Conservation (phyloP, 2,113 vertebrate species). For the Xiphophorus maculatus region DNA sequence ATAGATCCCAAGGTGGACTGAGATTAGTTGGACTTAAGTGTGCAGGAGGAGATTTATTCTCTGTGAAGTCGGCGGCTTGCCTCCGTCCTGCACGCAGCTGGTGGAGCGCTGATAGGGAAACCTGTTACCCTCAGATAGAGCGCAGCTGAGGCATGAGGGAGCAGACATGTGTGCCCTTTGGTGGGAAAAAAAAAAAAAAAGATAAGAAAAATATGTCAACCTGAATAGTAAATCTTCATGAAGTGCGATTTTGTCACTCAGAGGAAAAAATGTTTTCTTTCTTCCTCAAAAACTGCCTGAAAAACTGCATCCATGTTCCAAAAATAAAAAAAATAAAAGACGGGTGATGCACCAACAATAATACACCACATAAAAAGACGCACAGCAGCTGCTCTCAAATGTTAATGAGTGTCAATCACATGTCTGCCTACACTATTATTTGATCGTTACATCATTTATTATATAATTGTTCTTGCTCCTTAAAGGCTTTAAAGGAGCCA, state of each 20-base stretch:
- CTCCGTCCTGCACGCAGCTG: constrained; percentile 11
- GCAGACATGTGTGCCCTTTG: constrained; percentile 20
- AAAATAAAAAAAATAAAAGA: not conserved
- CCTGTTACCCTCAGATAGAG: constrained; percentile 25
- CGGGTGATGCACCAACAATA: not conserved
- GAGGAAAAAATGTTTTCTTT: constrained; percentile 6
- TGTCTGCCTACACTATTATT: constrained; percentile 32
- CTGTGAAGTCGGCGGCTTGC: constrained; percentile 36
- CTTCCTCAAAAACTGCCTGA: not conserved
- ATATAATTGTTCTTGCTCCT: constrained; percentile 54
- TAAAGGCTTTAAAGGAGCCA: constrained; percentile 30
- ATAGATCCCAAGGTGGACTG: constrained; percentile 44
- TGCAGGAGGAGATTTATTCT: constrained; percentile 44
- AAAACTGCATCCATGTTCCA: not conserved
- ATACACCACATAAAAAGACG: not conserved
- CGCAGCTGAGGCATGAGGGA: constrained; percentile 12
- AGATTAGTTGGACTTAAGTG: constrained; percentile 47
- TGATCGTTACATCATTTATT: constrained; percentile 54
- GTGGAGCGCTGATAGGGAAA: constrained; percentile 41
- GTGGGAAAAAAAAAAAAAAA: constrained; percentile 7
- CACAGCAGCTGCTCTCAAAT: not conserved
- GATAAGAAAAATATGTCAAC: constrained; percentile 2
- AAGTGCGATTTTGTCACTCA: constrained; percentile 5
- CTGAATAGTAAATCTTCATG: not conserved
- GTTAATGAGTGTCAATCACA: constrained; percentile 24